Evolutionary conservation across 2,797 vertebrate species (phyloP).

Genomic region (Acanthurus lineatus): DNA sequence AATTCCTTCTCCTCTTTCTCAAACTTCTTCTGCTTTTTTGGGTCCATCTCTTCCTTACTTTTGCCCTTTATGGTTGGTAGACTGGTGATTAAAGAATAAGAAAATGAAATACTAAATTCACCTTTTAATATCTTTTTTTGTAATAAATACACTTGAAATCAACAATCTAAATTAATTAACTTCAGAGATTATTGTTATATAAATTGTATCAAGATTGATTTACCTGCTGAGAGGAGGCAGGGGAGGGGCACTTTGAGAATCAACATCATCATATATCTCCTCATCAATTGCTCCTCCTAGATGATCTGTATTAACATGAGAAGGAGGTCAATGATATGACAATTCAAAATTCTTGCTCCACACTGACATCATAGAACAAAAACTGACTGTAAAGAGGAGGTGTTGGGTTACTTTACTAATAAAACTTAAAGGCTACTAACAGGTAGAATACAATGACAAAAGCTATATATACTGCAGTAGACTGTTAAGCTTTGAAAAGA

Average conservation of each 20-base stretch:
- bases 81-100: conserved; percentile 55
- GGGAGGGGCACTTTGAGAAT: conserved; percentile 60
- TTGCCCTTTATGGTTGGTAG: conserved; percentile 68
- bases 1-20: conserved; percentile 96
- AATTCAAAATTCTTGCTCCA: no score
- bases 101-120: no score
- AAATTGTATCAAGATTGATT: not conserved
- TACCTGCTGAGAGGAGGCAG: conserved; percentile 74
- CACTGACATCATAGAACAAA: no score
- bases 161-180: not conserved
- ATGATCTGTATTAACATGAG: conserved; percentile 44
- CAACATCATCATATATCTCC: conserved; percentile 81
- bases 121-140: not conserved
- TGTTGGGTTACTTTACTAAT: no score
- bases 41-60: conserved; percentile 84
- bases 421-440: no score
- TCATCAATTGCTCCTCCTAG: conserved; percentile 57
- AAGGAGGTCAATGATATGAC: not conserved
- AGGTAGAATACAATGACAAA: no score
- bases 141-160: not conserved
- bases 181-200: not conserved
- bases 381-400: no score
- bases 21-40: conserved; percentile 89
- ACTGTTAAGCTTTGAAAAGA: no score
- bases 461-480: no score